A percentile compares a stretch with the other conserved stretches of the same genome.
Conservation (phyloP, 2,113 vertebrate genomes). For the Fulica atra region DNA sequence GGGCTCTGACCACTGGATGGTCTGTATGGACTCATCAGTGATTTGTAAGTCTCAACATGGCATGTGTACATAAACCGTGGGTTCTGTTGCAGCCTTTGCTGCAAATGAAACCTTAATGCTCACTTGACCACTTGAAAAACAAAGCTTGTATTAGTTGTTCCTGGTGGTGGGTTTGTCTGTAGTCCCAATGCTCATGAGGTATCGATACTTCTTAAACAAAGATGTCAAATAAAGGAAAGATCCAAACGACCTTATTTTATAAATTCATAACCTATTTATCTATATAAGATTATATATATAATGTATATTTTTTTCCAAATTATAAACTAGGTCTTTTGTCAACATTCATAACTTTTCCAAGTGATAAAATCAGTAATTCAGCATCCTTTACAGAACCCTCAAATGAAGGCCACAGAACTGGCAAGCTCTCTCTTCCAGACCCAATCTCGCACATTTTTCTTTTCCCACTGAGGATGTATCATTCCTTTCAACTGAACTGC, state of each 20-base stretch:
- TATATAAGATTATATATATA: too few relatives aligned
- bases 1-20: not conserved
- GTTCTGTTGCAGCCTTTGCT: not conserved
- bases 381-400: not conserved
- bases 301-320: not conserved
- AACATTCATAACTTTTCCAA: not conserved
- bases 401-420: not conserved
- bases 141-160: not conserved
- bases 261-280: not conserved
- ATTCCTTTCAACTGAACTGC: not conserved
- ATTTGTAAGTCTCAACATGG: not conserved
- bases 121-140: not conserved
- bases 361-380: not conserved
- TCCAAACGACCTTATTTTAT: not conserved
- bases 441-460: not conserved
- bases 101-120: not conserved
- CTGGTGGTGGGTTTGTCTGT: not conserved
- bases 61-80: not conserved
- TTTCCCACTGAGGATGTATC: fast-evolving
- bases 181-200: not conserved
- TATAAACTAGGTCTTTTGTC: not conserved
- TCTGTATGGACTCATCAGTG: fast-evolving
- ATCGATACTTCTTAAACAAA: not conserved
- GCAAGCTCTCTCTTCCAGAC: not conserved
- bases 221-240: not conserved